A percentile compares a stretch with the other conserved stretches of the same genome.
Evolutionary conservation across 1,140 invertebrate species (phyloP).

Genomic region (Triops cancriformis): DNA sequence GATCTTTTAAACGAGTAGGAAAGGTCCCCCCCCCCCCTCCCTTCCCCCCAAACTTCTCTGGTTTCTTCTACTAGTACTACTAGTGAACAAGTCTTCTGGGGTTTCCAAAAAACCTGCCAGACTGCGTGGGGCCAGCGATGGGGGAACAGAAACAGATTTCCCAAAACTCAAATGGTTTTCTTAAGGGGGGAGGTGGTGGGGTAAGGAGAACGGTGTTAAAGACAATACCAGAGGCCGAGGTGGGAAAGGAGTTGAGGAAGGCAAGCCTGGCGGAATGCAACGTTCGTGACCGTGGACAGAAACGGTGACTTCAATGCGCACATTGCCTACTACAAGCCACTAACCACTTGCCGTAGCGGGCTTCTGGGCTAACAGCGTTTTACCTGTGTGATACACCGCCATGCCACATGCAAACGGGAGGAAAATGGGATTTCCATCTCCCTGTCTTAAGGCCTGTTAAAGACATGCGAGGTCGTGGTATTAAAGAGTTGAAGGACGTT

Average conservation of each 20-base stretch:
- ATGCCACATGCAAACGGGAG: neutral
- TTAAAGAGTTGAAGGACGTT: neutral
- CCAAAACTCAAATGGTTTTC: neutral
- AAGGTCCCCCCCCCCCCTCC: neutral
- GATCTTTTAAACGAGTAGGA: neutral
- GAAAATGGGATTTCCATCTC: neutral
- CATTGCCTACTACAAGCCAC: neutral
- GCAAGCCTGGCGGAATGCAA: neutral
- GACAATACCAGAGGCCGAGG: neutral
- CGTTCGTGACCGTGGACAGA: constrained; percentile 8
- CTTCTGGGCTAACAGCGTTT: neutral
- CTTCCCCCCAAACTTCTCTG: neutral
- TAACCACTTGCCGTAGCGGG: neutral
- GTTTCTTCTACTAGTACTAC: neutral
- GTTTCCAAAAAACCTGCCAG: neutral
- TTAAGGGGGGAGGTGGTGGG: neutral
- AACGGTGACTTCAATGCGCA: neutral
- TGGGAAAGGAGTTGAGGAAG: neutral
- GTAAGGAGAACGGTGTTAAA: neutral
- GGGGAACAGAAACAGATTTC: neutral
- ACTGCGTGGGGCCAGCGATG: constrained; percentile 4
- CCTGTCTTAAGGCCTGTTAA: neutral
- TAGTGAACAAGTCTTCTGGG: neutral
- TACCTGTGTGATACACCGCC: neutral
- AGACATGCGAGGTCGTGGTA: neutral